These are phyloP conservation scores for Triplophysa siluroides DNA, from an alignment of 2,113 vertebrate species.

Conservation along the genomic window DNA sequence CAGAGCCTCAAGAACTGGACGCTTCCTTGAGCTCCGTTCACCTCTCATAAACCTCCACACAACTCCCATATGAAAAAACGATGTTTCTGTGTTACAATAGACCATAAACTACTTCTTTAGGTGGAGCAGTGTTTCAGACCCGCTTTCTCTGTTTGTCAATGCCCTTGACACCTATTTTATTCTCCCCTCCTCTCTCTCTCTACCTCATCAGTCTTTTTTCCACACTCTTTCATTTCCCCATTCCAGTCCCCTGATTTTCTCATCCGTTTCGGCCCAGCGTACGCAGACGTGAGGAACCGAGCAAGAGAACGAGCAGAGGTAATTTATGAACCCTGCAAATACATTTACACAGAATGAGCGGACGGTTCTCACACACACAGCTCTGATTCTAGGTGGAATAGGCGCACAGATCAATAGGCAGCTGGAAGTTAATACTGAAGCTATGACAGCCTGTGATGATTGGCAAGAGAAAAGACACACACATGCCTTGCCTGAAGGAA, in stretches of 20 bases:
- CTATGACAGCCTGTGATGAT: constrained; percentile 16
- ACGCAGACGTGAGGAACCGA: constrained; percentile 20
- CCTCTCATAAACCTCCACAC: constrained; percentile 2
- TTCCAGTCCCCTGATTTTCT: constrained; percentile 43
- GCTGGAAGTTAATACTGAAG: constrained; percentile 11
- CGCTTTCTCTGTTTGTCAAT: constrained; percentile 5
- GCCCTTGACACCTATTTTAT: constrained; percentile 41
- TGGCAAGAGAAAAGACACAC: constrained; percentile 7
- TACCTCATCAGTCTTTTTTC: constrained; percentile 18
- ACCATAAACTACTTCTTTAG: constrained; percentile 14
- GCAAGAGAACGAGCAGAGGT: constrained; percentile 2
- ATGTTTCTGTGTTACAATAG: not conserved
- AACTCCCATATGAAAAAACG: not conserved
- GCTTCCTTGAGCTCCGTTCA: constrained; percentile 26
- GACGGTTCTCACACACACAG: constrained; percentile 6
- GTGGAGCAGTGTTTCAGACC: not conserved
- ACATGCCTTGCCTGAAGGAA: not conserved
- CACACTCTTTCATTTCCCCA: constrained; percentile 28
- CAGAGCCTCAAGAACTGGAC: constrained; percentile 14
- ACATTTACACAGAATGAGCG: constrained; percentile 13
- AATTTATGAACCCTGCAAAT: constrained; percentile 34
- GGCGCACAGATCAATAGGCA: constrained; percentile 26
- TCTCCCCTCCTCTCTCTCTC: not conserved
- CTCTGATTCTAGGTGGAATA: constrained; percentile 8
- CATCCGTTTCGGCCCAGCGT: constrained; percentile 25